phyloP scores from a whole-genome alignment of 2,797 vertebrate species.

The Apogon hyalosoma region DNA sequence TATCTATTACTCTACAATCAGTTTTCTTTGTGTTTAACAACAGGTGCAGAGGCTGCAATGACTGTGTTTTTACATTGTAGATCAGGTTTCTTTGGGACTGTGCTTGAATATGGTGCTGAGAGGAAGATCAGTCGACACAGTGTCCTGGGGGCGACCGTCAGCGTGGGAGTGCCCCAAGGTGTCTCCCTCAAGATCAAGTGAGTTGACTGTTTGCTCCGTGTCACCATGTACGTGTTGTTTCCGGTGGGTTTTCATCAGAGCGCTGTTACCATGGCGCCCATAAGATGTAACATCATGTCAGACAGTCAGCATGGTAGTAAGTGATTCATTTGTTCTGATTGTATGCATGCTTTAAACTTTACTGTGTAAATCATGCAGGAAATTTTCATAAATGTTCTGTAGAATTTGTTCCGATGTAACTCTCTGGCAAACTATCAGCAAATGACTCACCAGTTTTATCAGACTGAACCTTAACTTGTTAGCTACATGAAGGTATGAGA shows the following conservation, averaged over 20 bases:
- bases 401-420: neutral
- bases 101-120: constrained; percentile 97
- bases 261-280: constrained; percentile 2
- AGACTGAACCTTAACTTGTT: neutral
- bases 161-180: constrained; percentile 95
- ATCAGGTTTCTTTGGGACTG: constrained; percentile 95
- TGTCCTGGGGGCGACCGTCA: constrained; percentile 93
- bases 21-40: constrained; percentile 1
- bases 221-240: constrained; percentile 5
- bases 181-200: constrained; percentile 99
- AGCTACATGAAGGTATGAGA: neutral
- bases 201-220: constrained; percentile 64
- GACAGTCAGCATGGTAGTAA: neutral
- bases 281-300: constrained; percentile 1
- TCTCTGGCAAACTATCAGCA: neutral
- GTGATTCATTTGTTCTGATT: too few species aligned
- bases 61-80: constrained; percentile 76
- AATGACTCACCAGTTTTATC: neutral
- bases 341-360: too few species aligned
- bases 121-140: constrained; percentile 98
- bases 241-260: constrained; percentile 1
- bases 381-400: too few species aligned
- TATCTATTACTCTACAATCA: neutral
- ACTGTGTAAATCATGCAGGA: too few species aligned
- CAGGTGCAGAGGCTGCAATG: neutral